Evolutionary conservation across 1,140 invertebrate species (phyloP).

Genomic region (Lysiphlebus fabarum): DNA sequence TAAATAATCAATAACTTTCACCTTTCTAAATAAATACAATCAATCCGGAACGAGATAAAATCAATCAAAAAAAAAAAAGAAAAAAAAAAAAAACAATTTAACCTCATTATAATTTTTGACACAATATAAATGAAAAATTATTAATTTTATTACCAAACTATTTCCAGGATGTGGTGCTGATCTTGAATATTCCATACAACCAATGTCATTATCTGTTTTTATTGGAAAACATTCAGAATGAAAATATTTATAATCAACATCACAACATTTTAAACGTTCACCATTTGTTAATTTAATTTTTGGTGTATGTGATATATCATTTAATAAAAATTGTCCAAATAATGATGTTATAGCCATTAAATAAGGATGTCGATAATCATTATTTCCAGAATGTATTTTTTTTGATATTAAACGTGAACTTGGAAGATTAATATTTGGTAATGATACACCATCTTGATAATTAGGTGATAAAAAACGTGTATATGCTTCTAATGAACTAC

Average conservation of each 20-base stretch:
- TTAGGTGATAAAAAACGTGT: constrained; percentile 71
- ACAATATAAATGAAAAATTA: constrained; percentile 21
- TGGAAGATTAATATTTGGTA: constrained; percentile 53
- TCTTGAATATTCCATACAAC: constrained; percentile 59
- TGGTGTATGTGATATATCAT: constrained; percentile 75
- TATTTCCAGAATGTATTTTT: constrained; percentile 57
- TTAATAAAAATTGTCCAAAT: constrained; percentile 77
- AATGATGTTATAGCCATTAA: constrained; percentile 73
- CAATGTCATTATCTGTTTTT: constrained; percentile 47
- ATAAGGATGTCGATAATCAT: constrained; percentile 60
- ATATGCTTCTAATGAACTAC: constrained; percentile 71
- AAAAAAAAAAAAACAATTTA: too few species aligned
- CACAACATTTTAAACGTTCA: constrained; percentile 61
- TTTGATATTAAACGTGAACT: constrained; percentile 68
- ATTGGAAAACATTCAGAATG: constrained; percentile 68
- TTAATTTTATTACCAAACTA: constrained; percentile 27
- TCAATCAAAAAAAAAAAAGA: too few species aligned
- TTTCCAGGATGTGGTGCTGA: constrained; percentile 48
- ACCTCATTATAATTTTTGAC: neutral
- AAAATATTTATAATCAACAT: constrained; percentile 57
- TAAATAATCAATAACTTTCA: too few species aligned
- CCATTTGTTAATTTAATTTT: constrained; percentile 61
- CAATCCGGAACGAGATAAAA: too few species aligned
- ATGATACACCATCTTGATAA: constrained; percentile 74
- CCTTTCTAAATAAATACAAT: too few species aligned